These are phyloP conservation scores for Acanthurus tractus DNA, from an alignment of 2,797 vertebrate genomes.

Conservation along the genomic window DNA sequence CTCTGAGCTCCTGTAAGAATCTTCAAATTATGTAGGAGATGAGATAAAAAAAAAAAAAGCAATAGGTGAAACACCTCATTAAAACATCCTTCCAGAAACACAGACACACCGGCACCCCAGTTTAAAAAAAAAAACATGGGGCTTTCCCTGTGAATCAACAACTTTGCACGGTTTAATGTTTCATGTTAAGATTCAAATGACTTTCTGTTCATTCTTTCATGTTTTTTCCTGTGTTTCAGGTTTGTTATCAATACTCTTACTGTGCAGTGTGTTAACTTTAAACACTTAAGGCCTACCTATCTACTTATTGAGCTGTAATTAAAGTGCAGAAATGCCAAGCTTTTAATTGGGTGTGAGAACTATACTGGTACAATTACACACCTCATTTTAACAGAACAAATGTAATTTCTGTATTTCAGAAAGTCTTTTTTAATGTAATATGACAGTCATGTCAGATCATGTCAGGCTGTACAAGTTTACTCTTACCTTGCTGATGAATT, in stretches of 20 bases:
- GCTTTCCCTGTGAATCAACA: background rate
- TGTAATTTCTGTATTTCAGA: slow-evolving; percentile 30
- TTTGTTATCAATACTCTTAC: too few species aligned
- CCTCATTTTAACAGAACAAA: slow-evolving; percentile 39
- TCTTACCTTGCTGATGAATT: background rate
- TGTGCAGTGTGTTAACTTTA: background rate
- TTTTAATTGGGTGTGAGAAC: slow-evolving; percentile 23
- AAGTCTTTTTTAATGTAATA: slow-evolving; percentile 21
- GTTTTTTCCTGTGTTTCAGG: background rate
- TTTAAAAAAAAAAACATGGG: background rate
- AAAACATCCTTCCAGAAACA: background rate
- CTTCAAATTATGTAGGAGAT: background rate
- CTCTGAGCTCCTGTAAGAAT: background rate
- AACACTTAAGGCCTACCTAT: background rate
- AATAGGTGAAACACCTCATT: background rate
- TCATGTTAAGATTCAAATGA: background rate
- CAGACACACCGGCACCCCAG: background rate
- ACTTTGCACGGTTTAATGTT: too few species aligned
- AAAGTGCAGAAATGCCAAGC: slow-evolving; percentile 14
- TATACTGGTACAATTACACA: background rate
- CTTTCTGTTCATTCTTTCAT: background rate
- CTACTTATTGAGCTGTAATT: slow-evolving; percentile 8
- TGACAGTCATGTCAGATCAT: slow-evolving; percentile 39
- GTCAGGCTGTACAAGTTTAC: slow-evolving; percentile 31
- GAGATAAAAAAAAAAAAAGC: background rate